Evolutionary conservation across 2,797 vertebrate genomes (phyloP), one percentile per base, ranked within the genome.

Genomic region (Bucorvus abyssinicus): DNA sequence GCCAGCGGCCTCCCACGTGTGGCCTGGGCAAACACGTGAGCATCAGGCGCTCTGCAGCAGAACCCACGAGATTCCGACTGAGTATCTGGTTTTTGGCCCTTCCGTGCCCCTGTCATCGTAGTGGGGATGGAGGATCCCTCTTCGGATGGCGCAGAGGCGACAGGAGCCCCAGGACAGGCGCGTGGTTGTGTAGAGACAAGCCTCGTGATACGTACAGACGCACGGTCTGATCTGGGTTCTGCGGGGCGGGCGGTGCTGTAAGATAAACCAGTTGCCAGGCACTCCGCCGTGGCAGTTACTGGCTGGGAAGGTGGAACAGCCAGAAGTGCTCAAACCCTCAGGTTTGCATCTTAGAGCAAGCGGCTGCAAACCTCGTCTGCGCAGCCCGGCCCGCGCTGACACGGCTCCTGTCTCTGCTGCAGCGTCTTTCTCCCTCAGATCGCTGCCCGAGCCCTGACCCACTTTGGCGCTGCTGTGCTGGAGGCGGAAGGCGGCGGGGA

Each of bases 291-390:
- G 2, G 60, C 38, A 16, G 32, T 12, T n/a, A 6, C 74, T 10
- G 75, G 23, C 2, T 21, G 9, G 75, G 52, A 6, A 42, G 36
- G 6, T 7, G 2, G 40, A 36, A 11, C 2, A 38, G 24, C 14
- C 42, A 32, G 60, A 23, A n/a, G 26, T 1, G 36, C 34, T 26
- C 5, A 61, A 36, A 9, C 17, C 30, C 42, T 32, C 24, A 2
- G 11, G 1, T 67, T 19, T 55, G 34, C 45, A 17, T 36, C 50
- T 20, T 9, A 47, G 34, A 30, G 30, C 32, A 14, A 64, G 14
- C 0, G 1, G 55, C 83, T 40, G 57, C 56, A 56, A 12, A 32
- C 21, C 21, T 23, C 1, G 2, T 7, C 22, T 0, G 0, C 8
- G 38, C 81, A 49, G 40, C 50, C 22, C 7, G 38, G 65, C 57